phyloP scores from a whole-genome alignment of 2,797 vertebrate genomes.

The Clamator glandarius region DNA sequence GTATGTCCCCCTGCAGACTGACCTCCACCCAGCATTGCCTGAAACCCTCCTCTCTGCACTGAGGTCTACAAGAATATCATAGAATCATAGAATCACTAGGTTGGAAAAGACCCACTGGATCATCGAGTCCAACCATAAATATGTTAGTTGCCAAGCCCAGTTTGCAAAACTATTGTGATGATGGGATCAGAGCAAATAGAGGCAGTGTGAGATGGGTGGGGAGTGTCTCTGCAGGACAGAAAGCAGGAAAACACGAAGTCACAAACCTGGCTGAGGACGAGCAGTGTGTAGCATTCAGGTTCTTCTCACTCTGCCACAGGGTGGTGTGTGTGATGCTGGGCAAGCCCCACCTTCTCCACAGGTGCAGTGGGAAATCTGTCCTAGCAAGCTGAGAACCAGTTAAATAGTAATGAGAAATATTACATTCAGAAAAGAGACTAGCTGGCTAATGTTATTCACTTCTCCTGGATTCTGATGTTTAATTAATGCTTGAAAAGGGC shows the following conservation, averaged over 20 bases:
- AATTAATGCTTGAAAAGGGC: constrained; percentile 53
- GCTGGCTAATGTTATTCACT: constrained; percentile 48
- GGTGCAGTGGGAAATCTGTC: neutral
- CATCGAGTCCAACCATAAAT: too few species aligned
- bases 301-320: rapidly evolving
- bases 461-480: constrained; percentile 44
- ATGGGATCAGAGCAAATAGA: neutral
- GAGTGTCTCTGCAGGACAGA: neutral
- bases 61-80: neutral
- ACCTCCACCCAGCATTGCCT: neutral
- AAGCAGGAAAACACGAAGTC: neutral
- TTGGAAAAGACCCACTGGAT: too few species aligned
- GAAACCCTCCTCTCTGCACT: neutral
- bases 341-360: neutral
- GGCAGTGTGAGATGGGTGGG: rapidly evolving
- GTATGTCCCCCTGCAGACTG: neutral
- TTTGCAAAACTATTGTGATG: neutral
- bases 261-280: neutral
- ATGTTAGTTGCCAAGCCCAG: neutral
- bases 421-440: constrained; percentile 7
- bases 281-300: rapidly evolving
- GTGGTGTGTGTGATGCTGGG: neutral
- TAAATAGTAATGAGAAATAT: constrained; percentile 46
- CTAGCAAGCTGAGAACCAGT: neutral
- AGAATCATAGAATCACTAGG: too few species aligned